phyloP scores from a whole-genome alignment of 1,140 invertebrate species.

The Artemia franciscana region DNA sequence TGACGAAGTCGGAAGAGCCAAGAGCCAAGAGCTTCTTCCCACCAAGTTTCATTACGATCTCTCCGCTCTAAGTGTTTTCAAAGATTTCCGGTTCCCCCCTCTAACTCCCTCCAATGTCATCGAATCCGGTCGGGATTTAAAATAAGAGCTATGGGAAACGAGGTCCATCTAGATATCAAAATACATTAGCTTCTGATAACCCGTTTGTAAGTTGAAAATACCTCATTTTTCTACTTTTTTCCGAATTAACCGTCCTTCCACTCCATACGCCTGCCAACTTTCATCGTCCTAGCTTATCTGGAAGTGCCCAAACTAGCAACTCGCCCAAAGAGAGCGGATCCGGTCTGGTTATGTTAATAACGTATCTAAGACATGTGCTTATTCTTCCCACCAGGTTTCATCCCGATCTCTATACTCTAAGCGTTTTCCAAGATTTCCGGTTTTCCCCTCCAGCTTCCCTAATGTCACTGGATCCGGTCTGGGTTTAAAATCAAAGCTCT shows the following conservation, averaged over 20 bases:
- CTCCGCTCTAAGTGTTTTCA: too few relatives aligned
- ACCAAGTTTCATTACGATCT: too few relatives aligned
- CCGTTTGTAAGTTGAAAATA: not conserved
- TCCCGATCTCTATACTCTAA: not conserved
- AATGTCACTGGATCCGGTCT: not conserved
- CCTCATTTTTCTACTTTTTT: not conserved
- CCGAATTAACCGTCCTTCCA: not conserved
- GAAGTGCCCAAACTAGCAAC: not conserved
- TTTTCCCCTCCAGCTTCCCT: not conserved
- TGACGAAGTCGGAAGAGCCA: too few relatives aligned
- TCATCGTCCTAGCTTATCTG: not conserved
- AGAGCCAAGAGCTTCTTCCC: too few relatives aligned
- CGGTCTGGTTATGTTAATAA: not conserved
- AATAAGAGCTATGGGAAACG: not conserved
- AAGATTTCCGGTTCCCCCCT: too few relatives aligned
- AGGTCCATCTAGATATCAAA: not conserved
- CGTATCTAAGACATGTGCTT: not conserved
- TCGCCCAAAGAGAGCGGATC: not conserved
- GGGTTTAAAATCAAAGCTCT: not conserved
- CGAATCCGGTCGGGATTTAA: not conserved
- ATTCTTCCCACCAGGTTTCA: not conserved
- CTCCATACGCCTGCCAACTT: not conserved
- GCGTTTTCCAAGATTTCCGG: not conserved
- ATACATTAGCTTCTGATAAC: not conserved
- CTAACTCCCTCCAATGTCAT: too few relatives aligned